A percentile compares a stretch with the other conserved stretches of the same genome.
Evolutionary conservation across 2,797 vertebrate species (phyloP).

Genomic region (Rhinoraja longicauda): DNA sequence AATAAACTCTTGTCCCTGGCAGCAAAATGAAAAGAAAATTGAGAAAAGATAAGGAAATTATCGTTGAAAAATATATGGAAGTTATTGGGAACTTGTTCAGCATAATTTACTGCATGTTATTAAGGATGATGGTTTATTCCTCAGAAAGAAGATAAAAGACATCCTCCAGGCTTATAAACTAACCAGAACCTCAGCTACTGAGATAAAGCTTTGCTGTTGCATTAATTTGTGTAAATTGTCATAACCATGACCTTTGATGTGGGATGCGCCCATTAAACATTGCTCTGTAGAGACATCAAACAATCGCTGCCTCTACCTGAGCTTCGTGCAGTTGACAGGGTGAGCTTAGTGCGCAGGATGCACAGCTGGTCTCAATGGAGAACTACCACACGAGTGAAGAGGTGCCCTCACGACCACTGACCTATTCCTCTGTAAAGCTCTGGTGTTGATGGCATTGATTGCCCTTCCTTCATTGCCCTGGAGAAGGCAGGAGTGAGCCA

Average conservation of each 20-base stretch:
- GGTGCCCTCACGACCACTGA: too few relatives aligned
- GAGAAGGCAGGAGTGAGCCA: too few relatives aligned
- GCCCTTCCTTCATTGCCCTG: too few relatives aligned
- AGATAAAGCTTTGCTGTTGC: not conserved
- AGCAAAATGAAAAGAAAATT: slow-evolving; percentile 53
- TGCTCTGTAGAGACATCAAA: too few relatives aligned
- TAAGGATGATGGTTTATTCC: not conserved
- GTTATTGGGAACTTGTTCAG: not conserved
- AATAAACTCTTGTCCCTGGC: slow-evolving; percentile 79
- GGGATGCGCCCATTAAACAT: too few relatives aligned
- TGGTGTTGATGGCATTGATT: too few relatives aligned
- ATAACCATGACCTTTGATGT: not conserved
- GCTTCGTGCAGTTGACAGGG: not conserved
- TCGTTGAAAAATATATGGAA: not conserved
- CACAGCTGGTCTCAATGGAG: too few relatives aligned
- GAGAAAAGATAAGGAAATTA: not conserved
- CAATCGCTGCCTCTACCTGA: not conserved
- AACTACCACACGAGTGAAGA: too few relatives aligned
- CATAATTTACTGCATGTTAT: too few relatives aligned
- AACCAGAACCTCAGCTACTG: not conserved
- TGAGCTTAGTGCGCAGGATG: not conserved
- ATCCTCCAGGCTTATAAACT: not conserved
- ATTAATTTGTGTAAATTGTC: too few relatives aligned
- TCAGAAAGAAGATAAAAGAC: not conserved
- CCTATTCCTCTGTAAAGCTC: too few relatives aligned